phyloP scores from a whole-genome alignment of 2,888 invertebrate genomes.

The Heteropelma amictum region DNA sequence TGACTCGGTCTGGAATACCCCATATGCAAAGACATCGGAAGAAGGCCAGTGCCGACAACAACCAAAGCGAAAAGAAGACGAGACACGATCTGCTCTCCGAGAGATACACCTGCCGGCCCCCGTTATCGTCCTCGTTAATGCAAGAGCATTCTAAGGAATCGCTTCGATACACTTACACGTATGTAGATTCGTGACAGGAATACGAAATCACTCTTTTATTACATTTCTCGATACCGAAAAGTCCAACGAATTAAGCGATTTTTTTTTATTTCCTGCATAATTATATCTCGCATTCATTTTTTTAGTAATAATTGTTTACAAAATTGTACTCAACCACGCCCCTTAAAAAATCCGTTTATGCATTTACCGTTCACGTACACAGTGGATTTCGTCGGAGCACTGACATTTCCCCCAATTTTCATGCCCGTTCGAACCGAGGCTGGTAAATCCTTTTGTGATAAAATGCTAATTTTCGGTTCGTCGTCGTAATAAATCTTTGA shows the following conservation, averaged over 20 bases:
- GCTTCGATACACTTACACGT: constrained; percentile 24
- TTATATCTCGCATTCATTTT: too few species aligned
- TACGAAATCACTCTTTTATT: constrained; percentile 30
- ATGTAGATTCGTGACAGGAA: constrained; percentile 17
- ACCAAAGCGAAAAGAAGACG: constrained; percentile 10
- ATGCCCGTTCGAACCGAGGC: neutral
- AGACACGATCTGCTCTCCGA: constrained; percentile 19
- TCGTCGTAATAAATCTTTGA: neutral
- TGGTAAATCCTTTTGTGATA: constrained; percentile 17
- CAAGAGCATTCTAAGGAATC: constrained; percentile 65
- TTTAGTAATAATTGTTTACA: too few species aligned
- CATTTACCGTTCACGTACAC: too few species aligned
- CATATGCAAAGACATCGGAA: neutral
- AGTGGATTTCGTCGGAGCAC: too few species aligned
- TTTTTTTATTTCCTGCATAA: too few species aligned
- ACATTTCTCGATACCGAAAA: neutral
- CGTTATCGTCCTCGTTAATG: constrained; percentile 71
- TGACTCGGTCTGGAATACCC: neutral
- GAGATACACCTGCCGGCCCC: constrained; percentile 67
- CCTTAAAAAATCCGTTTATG: too few species aligned
- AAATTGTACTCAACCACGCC: too few species aligned
- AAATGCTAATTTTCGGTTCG: constrained; percentile 15
- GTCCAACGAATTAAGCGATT: neutral
- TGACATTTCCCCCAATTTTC: too few species aligned
- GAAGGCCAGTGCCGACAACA: neutral